Conservation (phyloP, 2,113 vertebrate species). For the Forbesichthys agassizii region DNA sequence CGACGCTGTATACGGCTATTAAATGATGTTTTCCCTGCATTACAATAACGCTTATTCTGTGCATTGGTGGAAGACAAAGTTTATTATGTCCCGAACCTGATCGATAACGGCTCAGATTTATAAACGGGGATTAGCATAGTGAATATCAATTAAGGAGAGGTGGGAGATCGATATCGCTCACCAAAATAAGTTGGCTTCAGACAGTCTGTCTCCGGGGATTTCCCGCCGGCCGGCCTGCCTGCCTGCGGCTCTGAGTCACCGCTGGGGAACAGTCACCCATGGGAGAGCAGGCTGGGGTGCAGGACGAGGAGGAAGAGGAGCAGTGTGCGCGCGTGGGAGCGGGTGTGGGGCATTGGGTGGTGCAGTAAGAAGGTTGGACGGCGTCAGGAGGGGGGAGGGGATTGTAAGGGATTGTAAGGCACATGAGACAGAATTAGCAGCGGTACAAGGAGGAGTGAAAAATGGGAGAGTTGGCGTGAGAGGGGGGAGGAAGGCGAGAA, state of each 20-base stretch:
- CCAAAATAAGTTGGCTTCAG: slow-evolving; percentile 86
- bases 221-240: slow-evolving; percentile 41
- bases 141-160: slow-evolving; percentile 90
- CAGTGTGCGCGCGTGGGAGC: slow-evolving; percentile 16
- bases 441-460: slow-evolving; percentile 57
- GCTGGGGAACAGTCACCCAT: slow-evolving; percentile 37
- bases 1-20: slow-evolving; percentile 85
- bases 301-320: slow-evolving; percentile 35
- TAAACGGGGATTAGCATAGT: slow-evolving; percentile 91
- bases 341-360: slow-evolving; percentile 31
- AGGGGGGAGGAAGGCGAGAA: slow-evolving; percentile 24
- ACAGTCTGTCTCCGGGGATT: slow-evolving; percentile 76
- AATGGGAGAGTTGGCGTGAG: slow-evolving; percentile 51
- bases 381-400: slow-evolving; percentile 20
- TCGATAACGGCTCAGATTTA: slow-evolving; percentile 92
- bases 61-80: slow-evolving; percentile 79
- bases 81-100: slow-evolving; percentile 85
- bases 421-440: slow-evolving; percentile 60
- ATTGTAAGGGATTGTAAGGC: slow-evolving; percentile 52
- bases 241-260: slow-evolving; percentile 50
- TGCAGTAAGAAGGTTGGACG: slow-evolving; percentile 8
- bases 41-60: slow-evolving; percentile 93
- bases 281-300: slow-evolving; percentile 37
- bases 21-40: slow-evolving; percentile 91
- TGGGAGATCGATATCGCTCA: slow-evolving; percentile 92